Conservation (phyloP, 1,140 invertebrate species). For the Pemphigus obesinymphae region DNA sequence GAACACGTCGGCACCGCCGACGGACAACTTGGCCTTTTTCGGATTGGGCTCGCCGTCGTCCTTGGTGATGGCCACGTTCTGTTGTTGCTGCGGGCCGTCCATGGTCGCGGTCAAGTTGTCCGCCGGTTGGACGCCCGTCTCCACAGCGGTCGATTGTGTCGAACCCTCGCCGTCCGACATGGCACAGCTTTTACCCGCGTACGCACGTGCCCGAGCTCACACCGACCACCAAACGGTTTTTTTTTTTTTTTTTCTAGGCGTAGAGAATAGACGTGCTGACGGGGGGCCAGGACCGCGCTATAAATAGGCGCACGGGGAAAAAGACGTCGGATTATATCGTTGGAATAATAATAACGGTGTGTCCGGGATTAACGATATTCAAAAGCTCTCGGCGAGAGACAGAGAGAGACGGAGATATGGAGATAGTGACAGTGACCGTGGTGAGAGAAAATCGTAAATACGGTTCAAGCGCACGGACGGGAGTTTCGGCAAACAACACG, state of each 20-base stretch:
- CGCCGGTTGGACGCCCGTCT: background rate
- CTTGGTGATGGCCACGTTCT: background rate
- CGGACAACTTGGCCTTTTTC: constrained; percentile 10
- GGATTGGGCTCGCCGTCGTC: constrained; percentile 34
- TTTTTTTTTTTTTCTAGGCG: too few relatives aligned
- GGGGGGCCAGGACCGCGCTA: too few relatives aligned
- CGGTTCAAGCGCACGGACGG: background rate
- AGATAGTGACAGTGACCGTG: background rate
- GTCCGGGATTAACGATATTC: too few relatives aligned
- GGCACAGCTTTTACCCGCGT: background rate
- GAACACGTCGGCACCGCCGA: background rate
- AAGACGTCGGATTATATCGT: background rate
- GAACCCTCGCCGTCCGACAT: constrained; percentile 31
- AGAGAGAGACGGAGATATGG: too few relatives aligned
- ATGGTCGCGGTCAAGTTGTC: background rate
- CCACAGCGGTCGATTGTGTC: background rate
- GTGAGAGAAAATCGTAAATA: background rate
- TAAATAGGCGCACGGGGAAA: background rate
- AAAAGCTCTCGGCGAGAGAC: too few relatives aligned
- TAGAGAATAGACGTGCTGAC: too few relatives aligned
- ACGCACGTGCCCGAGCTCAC: too few relatives aligned
- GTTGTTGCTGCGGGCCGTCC: background rate
- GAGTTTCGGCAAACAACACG: background rate
- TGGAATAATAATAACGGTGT: too few relatives aligned
- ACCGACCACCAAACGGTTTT: too few relatives aligned